phyloP scores from a whole-genome alignment of 2,888 invertebrate species.

The Drosophila recens region DNA sequence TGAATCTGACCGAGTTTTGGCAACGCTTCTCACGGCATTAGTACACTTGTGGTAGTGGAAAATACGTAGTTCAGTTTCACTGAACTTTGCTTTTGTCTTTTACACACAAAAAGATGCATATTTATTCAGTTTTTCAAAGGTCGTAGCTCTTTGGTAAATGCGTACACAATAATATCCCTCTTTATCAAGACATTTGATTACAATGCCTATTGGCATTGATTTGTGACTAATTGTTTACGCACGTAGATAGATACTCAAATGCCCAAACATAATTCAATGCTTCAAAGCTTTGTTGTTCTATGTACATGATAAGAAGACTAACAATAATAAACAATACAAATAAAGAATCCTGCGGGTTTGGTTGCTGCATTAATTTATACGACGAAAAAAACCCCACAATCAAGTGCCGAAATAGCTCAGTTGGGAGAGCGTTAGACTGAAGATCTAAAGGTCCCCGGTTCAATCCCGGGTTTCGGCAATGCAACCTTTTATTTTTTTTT shows the following conservation, averaged over 20 bases:
- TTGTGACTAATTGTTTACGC: background rate
- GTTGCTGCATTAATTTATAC: too few relatives aligned
- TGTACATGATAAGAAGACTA: too few relatives aligned
- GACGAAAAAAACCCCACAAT: too few relatives aligned
- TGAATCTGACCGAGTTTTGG: constrained; percentile 72
- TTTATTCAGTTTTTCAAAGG: constrained; percentile 49
- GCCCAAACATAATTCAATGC: background rate
- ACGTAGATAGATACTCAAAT: background rate
- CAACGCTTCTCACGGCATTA: constrained; percentile 41
- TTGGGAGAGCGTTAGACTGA: constrained; percentile 93
- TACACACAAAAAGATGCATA: constrained; percentile 51
- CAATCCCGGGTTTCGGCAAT: constrained; percentile 85
- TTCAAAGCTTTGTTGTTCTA: too few relatives aligned
- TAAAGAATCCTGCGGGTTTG: too few relatives aligned
- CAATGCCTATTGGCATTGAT: constrained; percentile 21
- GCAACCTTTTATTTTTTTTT: constrained; percentile 87
- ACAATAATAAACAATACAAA: too few relatives aligned
- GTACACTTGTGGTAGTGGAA: constrained; percentile 21
- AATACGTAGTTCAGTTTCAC: constrained; percentile 33
- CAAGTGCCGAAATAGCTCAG: constrained; percentile 91
- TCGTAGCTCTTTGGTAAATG: constrained; percentile 61
- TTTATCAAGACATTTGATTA: constrained; percentile 20
- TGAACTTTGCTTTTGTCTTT: constrained; percentile 43
- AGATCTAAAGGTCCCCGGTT: constrained; percentile 87
- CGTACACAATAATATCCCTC: constrained; percentile 17